Evolutionary conservation across 2,888 invertebrate species (phyloP).

Genomic region (Tridacna gigas): DNA sequence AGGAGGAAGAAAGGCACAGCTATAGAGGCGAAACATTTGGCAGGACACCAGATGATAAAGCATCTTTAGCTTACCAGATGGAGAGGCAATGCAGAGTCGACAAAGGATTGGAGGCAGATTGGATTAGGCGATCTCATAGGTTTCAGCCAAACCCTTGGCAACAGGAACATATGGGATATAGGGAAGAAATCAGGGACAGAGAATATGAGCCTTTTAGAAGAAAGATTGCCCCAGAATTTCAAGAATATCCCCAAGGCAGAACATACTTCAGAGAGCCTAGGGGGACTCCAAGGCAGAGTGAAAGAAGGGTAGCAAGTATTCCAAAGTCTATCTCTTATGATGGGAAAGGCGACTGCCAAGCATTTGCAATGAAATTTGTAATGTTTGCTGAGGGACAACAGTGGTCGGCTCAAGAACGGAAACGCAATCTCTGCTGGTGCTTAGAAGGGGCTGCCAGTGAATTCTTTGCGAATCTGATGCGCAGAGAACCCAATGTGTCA

Average conservation of each 20-base stretch:
- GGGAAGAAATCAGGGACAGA: too few species aligned
- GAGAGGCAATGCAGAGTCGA: background rate
- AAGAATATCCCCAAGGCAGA: background rate
- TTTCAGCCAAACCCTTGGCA: too few species aligned
- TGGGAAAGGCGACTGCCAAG: conserved; percentile 10
- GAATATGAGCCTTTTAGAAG: too few species aligned
- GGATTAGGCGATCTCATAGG: background rate
- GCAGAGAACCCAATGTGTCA: background rate
- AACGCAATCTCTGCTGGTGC: background rate
- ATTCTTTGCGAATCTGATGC: conserved; percentile 3
- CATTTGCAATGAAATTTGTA: conserved; percentile 3
- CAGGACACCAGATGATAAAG: background rate
- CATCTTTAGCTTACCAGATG: background rate
- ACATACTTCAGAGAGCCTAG: background rate
- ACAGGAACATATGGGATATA: too few species aligned
- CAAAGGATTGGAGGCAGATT: background rate
- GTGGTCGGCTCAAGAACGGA: background rate
- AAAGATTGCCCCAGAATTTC: too few species aligned
- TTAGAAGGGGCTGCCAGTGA: conserved; percentile 19
- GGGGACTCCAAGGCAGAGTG: background rate
- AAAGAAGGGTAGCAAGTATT: background rate
- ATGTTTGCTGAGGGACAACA: conserved; percentile 1
- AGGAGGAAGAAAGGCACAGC: background rate
- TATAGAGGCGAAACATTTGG: background rate
- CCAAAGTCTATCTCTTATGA: conserved; percentile 4